A percentile compares a stretch with the other conserved stretches of the same genome.
Conservation (phyloP, 2,888 invertebrate species). For the Philereme vetulata region DNA sequence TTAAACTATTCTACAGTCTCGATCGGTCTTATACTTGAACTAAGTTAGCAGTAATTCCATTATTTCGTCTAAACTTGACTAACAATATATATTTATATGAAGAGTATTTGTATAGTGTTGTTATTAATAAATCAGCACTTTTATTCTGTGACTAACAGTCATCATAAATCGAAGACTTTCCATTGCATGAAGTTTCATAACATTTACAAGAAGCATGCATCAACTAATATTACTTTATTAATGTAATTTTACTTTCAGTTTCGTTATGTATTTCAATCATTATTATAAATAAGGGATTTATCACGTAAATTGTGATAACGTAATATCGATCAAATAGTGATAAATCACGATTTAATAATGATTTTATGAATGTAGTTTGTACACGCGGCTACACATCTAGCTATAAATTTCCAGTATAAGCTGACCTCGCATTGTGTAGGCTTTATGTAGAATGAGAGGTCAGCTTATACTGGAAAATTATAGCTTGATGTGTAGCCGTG, state of each 20-base stretch:
- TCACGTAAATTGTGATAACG: no score
- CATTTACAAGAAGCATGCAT: constrained; percentile 23
- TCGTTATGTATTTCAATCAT: background rate
- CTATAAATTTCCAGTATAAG: no score
- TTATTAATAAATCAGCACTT: constrained; percentile 8
- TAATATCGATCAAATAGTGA: no score
- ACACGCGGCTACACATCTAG: no score
- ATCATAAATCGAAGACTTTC: constrained; percentile 8
- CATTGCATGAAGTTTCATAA: constrained; percentile 28
- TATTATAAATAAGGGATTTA: background rate
- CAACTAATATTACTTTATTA: constrained; percentile 17
- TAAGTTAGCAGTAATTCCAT: background rate
- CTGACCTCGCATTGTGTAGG: no score
- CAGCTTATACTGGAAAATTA: no score
- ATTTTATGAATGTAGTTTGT: background rate
- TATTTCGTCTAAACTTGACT: constrained; percentile 12
- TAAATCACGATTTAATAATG: no score
- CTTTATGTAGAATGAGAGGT: no score
- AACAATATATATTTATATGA: constrained; percentile 18
- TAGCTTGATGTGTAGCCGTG: no score
- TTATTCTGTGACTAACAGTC: constrained; percentile 26
- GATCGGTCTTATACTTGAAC: background rate
- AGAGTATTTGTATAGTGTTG: constrained; percentile 11
- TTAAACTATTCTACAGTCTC: constrained; percentile 3
- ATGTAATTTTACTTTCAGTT: constrained; percentile 2